Percentiles rank a stretch among this genome's conserved stretches.
Evolutionary conservation across 2,888 invertebrate genomes (phyloP).

Genomic region (Anthophora plumipes): DNA sequence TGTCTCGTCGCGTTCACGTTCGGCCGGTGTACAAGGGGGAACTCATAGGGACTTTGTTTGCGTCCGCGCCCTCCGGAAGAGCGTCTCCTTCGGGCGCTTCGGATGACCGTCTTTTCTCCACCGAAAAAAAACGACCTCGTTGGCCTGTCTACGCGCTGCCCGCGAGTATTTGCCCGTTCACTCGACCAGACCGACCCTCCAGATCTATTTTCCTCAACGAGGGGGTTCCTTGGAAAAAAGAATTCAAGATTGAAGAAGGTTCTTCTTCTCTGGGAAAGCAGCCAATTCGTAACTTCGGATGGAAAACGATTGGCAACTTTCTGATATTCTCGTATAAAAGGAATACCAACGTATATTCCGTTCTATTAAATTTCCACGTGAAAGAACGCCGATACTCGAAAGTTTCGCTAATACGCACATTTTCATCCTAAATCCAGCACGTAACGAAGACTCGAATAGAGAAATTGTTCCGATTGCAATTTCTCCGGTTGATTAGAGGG

Average conservation of each 20-base stretch:
- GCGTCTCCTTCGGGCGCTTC: slow-evolving; percentile 35
- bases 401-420: no score
- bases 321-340: no score
- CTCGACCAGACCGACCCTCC: slow-evolving; percentile 13
- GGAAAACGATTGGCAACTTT: no score
- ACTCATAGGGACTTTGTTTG: slow-evolving; percentile 55
- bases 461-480: not conserved
- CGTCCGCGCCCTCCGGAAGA: slow-evolving; percentile 30
- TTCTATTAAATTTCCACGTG: slow-evolving; percentile 29
- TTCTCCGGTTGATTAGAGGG: not conserved
- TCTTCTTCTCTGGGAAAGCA: not conserved
- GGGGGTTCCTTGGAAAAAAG: not conserved
- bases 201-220: not conserved
- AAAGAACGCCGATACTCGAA: no score
- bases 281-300: no score
- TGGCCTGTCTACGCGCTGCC: slow-evolving; percentile 1
- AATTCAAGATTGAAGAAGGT: not conserved
- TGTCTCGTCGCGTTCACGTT: slow-evolving; percentile 49
- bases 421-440: no score
- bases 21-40: slow-evolving; percentile 15
- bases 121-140: slow-evolving; percentile 51
- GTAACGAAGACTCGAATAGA: no score
- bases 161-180: slow-evolving; percentile 53
- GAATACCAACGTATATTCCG: no score
- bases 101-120: slow-evolving; percentile 13